Percentiles rank a stretch among this genome's conserved stretches.
These are phyloP conservation scores for Eupsittula cactorum DNA, from an alignment of 2,113 vertebrate genomes.

Conservation along the genomic window DNA sequence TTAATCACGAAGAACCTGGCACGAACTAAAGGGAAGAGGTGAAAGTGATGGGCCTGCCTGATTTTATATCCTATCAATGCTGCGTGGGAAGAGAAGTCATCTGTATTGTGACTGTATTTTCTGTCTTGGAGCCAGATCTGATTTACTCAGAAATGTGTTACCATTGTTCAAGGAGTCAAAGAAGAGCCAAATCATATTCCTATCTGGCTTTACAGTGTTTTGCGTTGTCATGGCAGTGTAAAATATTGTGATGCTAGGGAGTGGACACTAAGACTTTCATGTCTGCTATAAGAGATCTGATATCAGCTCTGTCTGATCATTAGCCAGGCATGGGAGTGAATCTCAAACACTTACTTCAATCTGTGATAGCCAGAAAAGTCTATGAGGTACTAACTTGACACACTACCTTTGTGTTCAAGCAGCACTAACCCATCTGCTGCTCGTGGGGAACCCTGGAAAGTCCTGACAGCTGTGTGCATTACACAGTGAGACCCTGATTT, in stretches of 20 bases:
- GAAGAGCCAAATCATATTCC: not conserved
- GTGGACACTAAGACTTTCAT: not conserved
- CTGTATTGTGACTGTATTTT: not conserved
- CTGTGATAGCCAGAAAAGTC: not conserved
- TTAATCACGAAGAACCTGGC: not conserved
- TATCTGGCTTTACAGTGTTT: not conserved
- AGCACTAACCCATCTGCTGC: not conserved
- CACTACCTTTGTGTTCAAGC: not conserved
- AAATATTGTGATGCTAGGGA: not conserved
- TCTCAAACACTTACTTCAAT: not conserved
- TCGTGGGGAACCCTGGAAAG: not conserved
- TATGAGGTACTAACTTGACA: not conserved
- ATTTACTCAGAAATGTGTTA: not conserved
- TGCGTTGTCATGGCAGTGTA: not conserved
- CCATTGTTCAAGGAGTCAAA: not conserved
- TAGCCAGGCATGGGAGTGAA: not conserved
- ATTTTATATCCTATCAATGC: not conserved
- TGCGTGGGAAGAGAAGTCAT: not conserved
- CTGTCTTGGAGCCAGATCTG: not conserved
- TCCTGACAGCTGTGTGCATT: not conserved
- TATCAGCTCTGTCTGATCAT: not conserved
- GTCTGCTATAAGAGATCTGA: not conserved
- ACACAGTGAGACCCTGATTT: fast-evolving
- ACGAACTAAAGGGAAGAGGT: not conserved
- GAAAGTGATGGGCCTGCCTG: not conserved